Evolutionary conservation across 2,797 vertebrate genomes (phyloP).

Genomic region (Characodon lateralis): DNA sequence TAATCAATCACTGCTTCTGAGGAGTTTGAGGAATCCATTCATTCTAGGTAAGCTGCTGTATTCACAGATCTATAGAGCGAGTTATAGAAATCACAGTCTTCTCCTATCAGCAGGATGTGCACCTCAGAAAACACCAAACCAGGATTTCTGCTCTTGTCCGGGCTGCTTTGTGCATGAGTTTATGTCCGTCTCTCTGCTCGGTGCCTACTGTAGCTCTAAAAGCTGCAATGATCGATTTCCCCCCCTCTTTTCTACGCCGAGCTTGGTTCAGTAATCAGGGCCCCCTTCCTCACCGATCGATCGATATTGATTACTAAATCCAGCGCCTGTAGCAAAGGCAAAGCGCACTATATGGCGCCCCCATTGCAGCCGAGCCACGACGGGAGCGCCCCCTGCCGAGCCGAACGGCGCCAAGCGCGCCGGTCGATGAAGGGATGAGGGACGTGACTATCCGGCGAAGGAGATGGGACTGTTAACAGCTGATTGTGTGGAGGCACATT

Average conservation of each 20-base stretch:
- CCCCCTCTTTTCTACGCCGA: constrained; percentile 78
- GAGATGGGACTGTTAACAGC: constrained; percentile 28
- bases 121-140: constrained; percentile 55
- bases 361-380: constrained; percentile 61
- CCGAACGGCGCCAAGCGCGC: constrained; percentile 41
- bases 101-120: constrained; percentile 47
- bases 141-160: constrained; percentile 61
- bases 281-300: constrained; percentile 85
- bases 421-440: constrained; percentile 46
- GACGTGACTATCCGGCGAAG: constrained; percentile 46
- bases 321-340: constrained; percentile 83
- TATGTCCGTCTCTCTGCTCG: constrained; percentile 71
- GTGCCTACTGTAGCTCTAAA: constrained; percentile 85
- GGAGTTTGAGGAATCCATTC: constrained; percentile 37
- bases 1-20: constrained; percentile 27
- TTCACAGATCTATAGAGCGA: constrained; percentile 27
- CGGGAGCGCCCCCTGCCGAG: constrained; percentile 82
- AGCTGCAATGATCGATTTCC: constrained; percentile 85
- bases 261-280: constrained; percentile 87
- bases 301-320: constrained; percentile 86
- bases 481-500: constrained; percentile 24
- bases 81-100: constrained; percentile 43
- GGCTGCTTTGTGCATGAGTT: constrained; percentile 72
- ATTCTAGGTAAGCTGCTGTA: constrained; percentile 51
- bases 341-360: constrained; percentile 63